Evolutionary conservation across 2,797 vertebrate genomes (phyloP).

Genomic region (Brotula barbata): DNA sequence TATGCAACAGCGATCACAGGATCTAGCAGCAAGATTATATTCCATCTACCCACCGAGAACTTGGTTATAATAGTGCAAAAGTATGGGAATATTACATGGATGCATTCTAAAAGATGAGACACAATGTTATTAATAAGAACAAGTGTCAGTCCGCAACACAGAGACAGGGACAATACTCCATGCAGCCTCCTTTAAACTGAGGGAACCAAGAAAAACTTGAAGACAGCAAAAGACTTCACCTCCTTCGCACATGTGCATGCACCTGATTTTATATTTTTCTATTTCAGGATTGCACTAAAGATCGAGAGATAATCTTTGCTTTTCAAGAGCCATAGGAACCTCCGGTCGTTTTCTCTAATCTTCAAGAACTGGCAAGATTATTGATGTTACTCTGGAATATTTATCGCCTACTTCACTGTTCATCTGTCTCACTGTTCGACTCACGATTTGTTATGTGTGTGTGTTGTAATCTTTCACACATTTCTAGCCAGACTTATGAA

Average conservation of each 20-base stretch:
- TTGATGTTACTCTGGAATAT: constrained; percentile 14
- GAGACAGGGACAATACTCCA: constrained; percentile 3
- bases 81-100: not conserved
- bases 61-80: not conserved
- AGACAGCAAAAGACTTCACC: constrained; percentile 5
- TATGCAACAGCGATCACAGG: not conserved
- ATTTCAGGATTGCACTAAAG: too few relatives aligned
- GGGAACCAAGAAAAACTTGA: constrained; percentile 2
- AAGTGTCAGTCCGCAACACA: not conserved
- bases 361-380: not conserved
- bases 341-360: not conserved
- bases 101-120: too few relatives aligned
- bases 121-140: not conserved
- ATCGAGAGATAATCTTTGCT: too few relatives aligned
- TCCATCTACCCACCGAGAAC: not conserved
- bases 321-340: too few relatives aligned
- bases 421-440: not conserved
- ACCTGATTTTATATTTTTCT: too few relatives aligned
- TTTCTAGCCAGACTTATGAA: not conserved
- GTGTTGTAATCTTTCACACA: not conserved
- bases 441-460: not conserved
- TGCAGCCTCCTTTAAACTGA: not conserved
- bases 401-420: constrained; percentile 12
- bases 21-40: not conserved
- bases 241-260: not conserved